phyloP scores from a whole-genome alignment of 2,888 invertebrate genomes.

The Entomobrya proxima region DNA sequence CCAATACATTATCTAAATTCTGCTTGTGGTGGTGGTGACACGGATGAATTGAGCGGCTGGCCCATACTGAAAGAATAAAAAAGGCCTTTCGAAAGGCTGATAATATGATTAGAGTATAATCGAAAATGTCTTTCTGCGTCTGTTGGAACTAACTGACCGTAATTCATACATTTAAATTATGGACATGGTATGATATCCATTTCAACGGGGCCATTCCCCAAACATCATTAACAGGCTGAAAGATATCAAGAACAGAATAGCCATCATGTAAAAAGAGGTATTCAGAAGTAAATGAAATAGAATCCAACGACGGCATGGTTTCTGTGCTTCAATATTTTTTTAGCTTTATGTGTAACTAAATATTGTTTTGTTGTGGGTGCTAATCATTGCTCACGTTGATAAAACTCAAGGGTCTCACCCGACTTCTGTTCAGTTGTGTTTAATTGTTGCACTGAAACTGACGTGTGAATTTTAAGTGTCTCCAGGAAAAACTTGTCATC shows the following conservation, averaged over 20 bases:
- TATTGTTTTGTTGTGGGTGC: background rate
- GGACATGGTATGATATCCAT: constrained; percentile 11
- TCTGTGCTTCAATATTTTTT: background rate
- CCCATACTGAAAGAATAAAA: background rate
- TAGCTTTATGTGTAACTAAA: background rate
- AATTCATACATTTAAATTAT: constrained; percentile 6
- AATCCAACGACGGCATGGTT: constrained; percentile 7
- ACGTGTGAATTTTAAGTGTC: constrained; percentile 1
- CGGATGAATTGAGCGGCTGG: constrained; percentile 53
- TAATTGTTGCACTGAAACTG: constrained; percentile 12
- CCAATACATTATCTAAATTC: background rate
- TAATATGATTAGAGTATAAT: constrained; percentile 12
- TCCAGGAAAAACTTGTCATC: background rate
- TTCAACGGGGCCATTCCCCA: constrained; percentile 11
- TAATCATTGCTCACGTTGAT: constrained; percentile 5
- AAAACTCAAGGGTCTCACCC: constrained; percentile 48
- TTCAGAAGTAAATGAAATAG: constrained; percentile 19
- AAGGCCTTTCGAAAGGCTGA: background rate
- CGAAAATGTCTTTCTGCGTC: background rate
- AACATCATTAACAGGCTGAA: constrained; percentile 5
- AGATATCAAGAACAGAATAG: background rate
- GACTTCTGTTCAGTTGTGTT: constrained; percentile 36
- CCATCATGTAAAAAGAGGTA: too few relatives aligned
- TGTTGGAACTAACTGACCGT: constrained; percentile 22
- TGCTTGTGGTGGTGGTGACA: background rate